A percentile compares a stretch with the other conserved stretches of the same genome.
Evolutionary conservation across 2,113 vertebrate species (phyloP).

Genomic region (Bubo scandiacus): DNA sequence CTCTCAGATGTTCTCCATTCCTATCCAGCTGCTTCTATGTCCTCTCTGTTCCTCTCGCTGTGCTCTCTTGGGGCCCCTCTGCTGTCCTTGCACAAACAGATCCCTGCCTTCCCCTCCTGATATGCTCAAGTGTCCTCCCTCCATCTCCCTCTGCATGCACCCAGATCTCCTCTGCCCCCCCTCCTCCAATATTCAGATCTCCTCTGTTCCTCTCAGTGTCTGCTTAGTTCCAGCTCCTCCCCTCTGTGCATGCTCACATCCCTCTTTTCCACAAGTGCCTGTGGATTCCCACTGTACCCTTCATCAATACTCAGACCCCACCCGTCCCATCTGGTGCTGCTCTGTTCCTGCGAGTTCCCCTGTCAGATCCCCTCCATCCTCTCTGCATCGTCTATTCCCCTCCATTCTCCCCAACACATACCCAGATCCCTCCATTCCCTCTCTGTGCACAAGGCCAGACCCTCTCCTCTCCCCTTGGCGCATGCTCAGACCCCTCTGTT

Average conservation of each 20-base stretch:
- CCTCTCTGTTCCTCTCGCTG: neutral
- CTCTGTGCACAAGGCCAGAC: neutral
- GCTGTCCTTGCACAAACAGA: neutral
- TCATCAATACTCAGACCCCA: fast-evolving
- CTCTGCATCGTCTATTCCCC: fast-evolving
- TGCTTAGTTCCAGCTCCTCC: neutral
- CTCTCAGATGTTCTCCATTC: neutral
- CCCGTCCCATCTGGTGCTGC: neutral
- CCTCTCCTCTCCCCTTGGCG: neutral
- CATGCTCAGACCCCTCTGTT: neutral
- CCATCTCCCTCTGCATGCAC: neutral
- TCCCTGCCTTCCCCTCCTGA: neutral
- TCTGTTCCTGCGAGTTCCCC: neutral
- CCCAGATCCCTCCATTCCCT: neutral
- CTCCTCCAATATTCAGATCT: neutral
- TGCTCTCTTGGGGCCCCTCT: neutral
- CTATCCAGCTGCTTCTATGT: neutral
- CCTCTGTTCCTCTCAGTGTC: neutral
- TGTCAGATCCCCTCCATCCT: neutral
- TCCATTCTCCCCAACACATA: neutral
- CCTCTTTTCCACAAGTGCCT: neutral
- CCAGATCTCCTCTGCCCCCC: neutral
- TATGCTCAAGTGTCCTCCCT: neutral
- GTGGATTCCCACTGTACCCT: neutral
- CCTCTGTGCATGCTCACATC: neutral